Evolutionary conservation across 2,888 invertebrate genomes (phyloP).

Genomic region (Volucella inflata): DNA sequence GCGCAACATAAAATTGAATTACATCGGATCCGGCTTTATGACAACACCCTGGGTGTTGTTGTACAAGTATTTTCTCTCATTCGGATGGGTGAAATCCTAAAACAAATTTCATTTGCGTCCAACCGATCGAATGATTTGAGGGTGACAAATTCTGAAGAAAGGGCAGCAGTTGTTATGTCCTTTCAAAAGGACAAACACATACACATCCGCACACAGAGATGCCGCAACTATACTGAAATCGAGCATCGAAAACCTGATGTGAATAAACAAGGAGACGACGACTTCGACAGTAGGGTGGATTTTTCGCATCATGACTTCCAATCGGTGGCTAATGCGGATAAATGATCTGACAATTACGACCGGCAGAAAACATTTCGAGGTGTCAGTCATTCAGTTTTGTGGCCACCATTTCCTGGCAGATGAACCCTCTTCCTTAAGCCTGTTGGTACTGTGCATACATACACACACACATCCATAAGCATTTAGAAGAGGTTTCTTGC

Average conservation of each 20-base stretch:
- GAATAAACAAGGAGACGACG: slow-evolving; percentile 69
- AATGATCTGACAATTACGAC: slow-evolving; percentile 82
- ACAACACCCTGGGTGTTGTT: slow-evolving; percentile 51
- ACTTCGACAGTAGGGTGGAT: slow-evolving; percentile 55
- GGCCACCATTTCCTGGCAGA: slow-evolving; percentile 73
- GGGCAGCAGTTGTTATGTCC: slow-evolving; percentile 8
- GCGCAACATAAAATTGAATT: slow-evolving; percentile 72
- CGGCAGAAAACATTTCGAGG: slow-evolving; percentile 69
- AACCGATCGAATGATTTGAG: slow-evolving; percentile 70
- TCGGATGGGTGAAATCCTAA: slow-evolving; percentile 36
- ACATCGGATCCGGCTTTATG: slow-evolving; percentile 69
- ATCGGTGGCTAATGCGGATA: slow-evolving; percentile 81
- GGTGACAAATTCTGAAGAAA: slow-evolving; percentile 51
- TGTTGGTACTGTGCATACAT: slow-evolving; percentile 37
- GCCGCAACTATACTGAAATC: no score
- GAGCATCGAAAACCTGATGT: slow-evolving; percentile 60
- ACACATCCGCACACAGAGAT: slow-evolving; percentile 6
- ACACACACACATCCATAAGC: slow-evolving; percentile 16
- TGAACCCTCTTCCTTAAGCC: slow-evolving; percentile 34
- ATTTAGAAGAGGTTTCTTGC: neutral
- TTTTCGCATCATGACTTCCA: slow-evolving; percentile 75
- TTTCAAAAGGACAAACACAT: slow-evolving; percentile 49
- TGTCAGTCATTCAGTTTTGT: slow-evolving; percentile 73
- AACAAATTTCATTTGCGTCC: slow-evolving; percentile 66
- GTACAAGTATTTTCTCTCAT: slow-evolving; percentile 16